Evolutionary conservation across 2,888 invertebrate species (phyloP), one percentile per base, ranked within the genome.

Genomic region (Copidosoma aretas): DNA sequence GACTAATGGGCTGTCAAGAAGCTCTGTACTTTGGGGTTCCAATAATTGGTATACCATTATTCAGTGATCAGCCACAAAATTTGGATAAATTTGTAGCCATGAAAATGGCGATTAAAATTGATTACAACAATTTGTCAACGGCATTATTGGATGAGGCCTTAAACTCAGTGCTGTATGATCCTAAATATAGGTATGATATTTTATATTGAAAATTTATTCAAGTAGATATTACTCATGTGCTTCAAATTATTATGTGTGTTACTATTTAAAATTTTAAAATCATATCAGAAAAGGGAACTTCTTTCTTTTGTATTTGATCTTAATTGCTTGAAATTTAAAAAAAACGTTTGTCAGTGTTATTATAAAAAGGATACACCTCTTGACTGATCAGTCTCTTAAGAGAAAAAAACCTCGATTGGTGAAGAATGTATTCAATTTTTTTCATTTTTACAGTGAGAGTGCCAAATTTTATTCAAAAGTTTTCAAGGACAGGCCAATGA

Each of bases 401-500:
- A 32, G 8, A 32, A 32, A 32, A 32, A 32, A 32, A 32, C 32
- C 32, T n/a, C n/a, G n/a, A n/a, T n/a, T n/a, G n/a, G n/a, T n/a
- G n/a, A n/a, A n/a, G n/a, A n/a, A 32, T 32, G 32, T 32, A 32
- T n/a, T n/a, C n/a, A 32, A 32, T 32, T 32, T 5, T 32, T 5
- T 32, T 32, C 4, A 32, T 32, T 32, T 32, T 46, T 3, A 8
- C 43, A 46, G 43, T 8, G 43, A 46, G 22, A 25, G 49, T 21
- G 17, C 17, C 1, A 46, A 17, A 3, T 17, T 2, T 46, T 46
- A 46, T 12, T 3, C 43, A 52, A 52, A 52, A 56, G 14, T 15
- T 15, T 56, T 56, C 32, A 56, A 25, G 24, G 88, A 89, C 75
- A 86, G 90, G 0, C 87, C 87, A 0, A 81, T 87, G 71, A 81